Conservation (phyloP, 2,888 invertebrate genomes). For the Molanna angustata region DNA sequence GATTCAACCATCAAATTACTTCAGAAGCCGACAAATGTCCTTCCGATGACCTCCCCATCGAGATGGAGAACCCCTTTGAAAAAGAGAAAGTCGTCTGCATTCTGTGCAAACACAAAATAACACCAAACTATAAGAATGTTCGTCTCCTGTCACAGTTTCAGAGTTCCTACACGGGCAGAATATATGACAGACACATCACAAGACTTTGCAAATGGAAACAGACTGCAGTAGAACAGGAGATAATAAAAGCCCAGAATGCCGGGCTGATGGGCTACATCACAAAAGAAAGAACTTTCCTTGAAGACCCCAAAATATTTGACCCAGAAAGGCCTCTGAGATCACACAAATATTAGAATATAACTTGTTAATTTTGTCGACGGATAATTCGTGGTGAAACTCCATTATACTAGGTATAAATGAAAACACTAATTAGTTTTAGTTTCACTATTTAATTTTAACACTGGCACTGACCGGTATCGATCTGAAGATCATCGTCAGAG, state of each 20-base stretch:
- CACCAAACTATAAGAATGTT: constrained; percentile 87
- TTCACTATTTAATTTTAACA: too few species aligned
- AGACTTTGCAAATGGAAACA: constrained; percentile 87
- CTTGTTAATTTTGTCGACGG: too few species aligned
- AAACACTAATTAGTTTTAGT: too few species aligned
- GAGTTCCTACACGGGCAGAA: constrained; percentile 89
- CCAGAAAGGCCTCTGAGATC: constrained; percentile 78
- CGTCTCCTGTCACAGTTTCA: constrained; percentile 92
- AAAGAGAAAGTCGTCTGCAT: constrained; percentile 73
- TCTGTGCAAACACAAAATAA: constrained; percentile 78
- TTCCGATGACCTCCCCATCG: constrained; percentile 49
- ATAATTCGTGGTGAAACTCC: too few species aligned
- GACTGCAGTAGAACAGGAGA: constrained; percentile 66
- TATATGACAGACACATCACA: constrained; percentile 91
- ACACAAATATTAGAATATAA: constrained; percentile 79
- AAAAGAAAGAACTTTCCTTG: constrained; percentile 75
- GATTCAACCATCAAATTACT: too few species aligned
- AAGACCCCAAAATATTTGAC: constrained; percentile 90
- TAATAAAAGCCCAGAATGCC: constrained; percentile 70
- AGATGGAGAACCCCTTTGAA: constrained; percentile 78
- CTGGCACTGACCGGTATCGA: too few species aligned
- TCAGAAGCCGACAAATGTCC: too few species aligned
- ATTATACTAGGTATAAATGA: too few species aligned
- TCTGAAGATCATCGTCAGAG: too few species aligned
- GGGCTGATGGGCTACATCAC: constrained; percentile 82